Percentiles rank a stretch among this genome's conserved stretches.
Conservation (phyloP, 2,113 vertebrate species). For the Periophthalmodon schlosseri region DNA sequence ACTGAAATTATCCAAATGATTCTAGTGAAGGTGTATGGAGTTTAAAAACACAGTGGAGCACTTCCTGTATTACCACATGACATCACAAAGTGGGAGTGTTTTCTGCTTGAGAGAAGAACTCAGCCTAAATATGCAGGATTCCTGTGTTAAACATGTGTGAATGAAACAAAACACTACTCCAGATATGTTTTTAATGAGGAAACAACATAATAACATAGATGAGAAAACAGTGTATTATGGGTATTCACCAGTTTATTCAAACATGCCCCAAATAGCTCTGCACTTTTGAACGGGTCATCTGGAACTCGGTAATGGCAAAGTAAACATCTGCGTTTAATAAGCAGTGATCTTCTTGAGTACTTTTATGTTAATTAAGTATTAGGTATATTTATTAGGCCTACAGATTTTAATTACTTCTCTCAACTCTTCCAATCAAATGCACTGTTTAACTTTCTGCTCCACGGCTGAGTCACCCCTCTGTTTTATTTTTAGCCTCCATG, state of each 20-base stretch:
- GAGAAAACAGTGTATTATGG: too few relatives aligned
- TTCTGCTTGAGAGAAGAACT: too few relatives aligned
- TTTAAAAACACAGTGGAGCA: too few relatives aligned
- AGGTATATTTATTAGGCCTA: not conserved
- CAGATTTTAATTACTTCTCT: not conserved
- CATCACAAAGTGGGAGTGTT: too few relatives aligned
- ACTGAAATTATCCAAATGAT: too few relatives aligned
- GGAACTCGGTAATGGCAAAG: constrained; percentile 61
- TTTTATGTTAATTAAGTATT: not conserved
- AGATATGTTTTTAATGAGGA: too few relatives aligned
- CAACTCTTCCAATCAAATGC: constrained; percentile 3
- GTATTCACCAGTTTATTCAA: not conserved
- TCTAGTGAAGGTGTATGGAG: too few relatives aligned
- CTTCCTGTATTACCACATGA: too few relatives aligned
- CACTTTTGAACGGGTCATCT: not conserved
- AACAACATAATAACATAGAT: too few relatives aligned
- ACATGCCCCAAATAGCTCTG: not conserved
- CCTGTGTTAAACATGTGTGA: too few relatives aligned
- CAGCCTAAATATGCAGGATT: too few relatives aligned
- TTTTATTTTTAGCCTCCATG: constrained; percentile 62
- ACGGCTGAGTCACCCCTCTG: constrained; percentile 42
- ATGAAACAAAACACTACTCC: too few relatives aligned
- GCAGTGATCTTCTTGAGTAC: not conserved
- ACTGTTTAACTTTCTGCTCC: constrained; percentile 16
- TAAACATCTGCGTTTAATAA: constrained; percentile 53